These are phyloP conservation scores for Tetheella fluctuosa DNA, from an alignment of 2,888 invertebrate species.

Conservation along the genomic window DNA sequence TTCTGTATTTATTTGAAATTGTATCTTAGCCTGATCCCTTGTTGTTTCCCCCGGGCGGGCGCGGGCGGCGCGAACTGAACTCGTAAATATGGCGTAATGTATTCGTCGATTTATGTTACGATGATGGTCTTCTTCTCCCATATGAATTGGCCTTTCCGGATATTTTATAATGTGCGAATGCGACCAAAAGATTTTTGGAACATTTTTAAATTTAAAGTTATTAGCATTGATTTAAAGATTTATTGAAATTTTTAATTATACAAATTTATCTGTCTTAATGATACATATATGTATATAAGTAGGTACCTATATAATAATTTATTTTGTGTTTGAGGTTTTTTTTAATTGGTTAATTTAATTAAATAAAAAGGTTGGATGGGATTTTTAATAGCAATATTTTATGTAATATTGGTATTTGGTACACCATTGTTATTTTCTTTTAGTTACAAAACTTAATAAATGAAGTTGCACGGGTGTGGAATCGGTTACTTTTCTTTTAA, in stretches of 20 bases:
- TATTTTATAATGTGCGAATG: constrained; percentile 35
- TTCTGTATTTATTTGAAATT: constrained; percentile 82
- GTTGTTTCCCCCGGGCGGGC: constrained; percentile 65
- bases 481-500: background rate
- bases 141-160: constrained; percentile 47
- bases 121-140: constrained; percentile 64
- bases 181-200: background rate
- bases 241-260: too few relatives aligned
- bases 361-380: background rate
- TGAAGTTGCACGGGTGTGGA: background rate
- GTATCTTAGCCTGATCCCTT: constrained; percentile 78
- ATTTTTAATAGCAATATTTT: background rate
- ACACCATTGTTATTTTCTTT: background rate
- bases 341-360: background rate
- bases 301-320: too few relatives aligned
- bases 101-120: constrained; percentile 73
- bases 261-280: too few relatives aligned
- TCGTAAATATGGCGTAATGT: constrained; percentile 77
- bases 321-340: background rate
- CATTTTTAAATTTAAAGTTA: background rate
- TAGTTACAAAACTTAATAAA: background rate
- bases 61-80: constrained; percentile 56
- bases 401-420: constrained; percentile 3
- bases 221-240: too few relatives aligned
- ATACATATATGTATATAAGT: too few relatives aligned